phyloP scores from a whole-genome alignment of 2,888 invertebrate genomes.

The Cephus pygmeus region DNA sequence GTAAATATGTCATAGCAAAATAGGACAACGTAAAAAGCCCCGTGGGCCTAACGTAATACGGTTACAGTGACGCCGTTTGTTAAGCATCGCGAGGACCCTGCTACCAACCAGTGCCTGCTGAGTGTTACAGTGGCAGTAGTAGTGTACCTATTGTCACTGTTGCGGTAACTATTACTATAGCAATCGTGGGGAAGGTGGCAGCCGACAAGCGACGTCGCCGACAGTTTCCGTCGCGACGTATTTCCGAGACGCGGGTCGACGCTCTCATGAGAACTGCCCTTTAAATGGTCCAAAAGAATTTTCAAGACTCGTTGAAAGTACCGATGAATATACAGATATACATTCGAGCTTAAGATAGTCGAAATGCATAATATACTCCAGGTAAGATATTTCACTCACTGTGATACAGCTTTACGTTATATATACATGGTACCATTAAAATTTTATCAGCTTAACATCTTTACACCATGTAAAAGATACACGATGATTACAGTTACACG shows the following conservation, averaged over 20 bases:
- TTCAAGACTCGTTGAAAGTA: background rate
- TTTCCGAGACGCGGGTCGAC: conserved; percentile 41
- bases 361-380: too few species aligned
- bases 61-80: conserved; percentile 38
- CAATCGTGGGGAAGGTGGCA: background rate
- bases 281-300: background rate
- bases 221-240: conserved; percentile 52
- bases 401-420: background rate
- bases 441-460: background rate
- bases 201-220: conserved; percentile 34
- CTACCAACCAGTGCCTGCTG: background rate
- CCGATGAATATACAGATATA: background rate
- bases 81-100: conserved; percentile 47
- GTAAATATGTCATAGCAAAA: too few species aligned
- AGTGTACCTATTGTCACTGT: background rate
- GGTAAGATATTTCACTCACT: background rate
- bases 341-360: background rate
- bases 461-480: too few species aligned
- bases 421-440: background rate
- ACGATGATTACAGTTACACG: too few species aligned
- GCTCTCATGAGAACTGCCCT: background rate
- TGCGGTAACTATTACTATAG: background rate
- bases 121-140: background rate
- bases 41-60: conserved; percentile 6
- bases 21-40: background rate